A percentile compares a stretch with the other conserved stretches of the same genome.
Evolutionary conservation across 1,140 invertebrate species (phyloP).

Genomic region (Drosophila novamexicana): DNA sequence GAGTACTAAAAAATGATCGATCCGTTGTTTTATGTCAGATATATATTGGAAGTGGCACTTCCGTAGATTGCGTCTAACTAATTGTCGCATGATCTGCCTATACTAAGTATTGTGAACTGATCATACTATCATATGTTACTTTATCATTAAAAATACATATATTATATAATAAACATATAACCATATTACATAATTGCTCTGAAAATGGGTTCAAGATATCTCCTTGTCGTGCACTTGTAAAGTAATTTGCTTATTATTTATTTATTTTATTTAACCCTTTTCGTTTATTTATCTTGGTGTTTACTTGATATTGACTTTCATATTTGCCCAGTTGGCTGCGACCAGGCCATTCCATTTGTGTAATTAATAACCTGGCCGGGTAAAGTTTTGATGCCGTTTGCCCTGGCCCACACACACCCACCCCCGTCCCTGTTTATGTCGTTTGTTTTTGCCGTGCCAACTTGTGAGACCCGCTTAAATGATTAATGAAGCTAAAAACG

Average conservation of each 20-base stretch:
- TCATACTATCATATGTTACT: too few species aligned
- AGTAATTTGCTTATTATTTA: neutral
- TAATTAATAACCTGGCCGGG: constrained; percentile 39
- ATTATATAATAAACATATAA: too few species aligned
- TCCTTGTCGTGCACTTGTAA: too few species aligned
- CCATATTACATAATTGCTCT: too few species aligned
- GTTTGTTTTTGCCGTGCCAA: constrained; percentile 44
- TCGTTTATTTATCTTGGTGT: constrained; percentile 13
- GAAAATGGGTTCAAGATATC: too few species aligned
- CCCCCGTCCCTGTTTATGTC: neutral
- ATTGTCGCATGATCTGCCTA: too few species aligned
- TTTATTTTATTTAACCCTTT: neutral
- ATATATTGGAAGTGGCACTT: too few species aligned
- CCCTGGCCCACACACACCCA: neutral
- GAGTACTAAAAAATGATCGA: too few species aligned
- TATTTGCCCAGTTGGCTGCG: constrained; percentile 11
- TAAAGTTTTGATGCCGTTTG: constrained; percentile 22
- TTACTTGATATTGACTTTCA: constrained; percentile 34
- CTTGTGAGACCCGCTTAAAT: constrained; percentile 53
- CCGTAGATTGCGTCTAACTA: too few species aligned
- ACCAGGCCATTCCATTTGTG: constrained; percentile 32
- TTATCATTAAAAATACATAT: too few species aligned
- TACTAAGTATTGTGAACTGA: too few species aligned
- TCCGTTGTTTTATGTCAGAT: too few species aligned
- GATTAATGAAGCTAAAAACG: constrained; percentile 54